Base-by-base conservation (phyloP, 1,140 invertebrate species). In the Ceratina calcarata region DNA sequence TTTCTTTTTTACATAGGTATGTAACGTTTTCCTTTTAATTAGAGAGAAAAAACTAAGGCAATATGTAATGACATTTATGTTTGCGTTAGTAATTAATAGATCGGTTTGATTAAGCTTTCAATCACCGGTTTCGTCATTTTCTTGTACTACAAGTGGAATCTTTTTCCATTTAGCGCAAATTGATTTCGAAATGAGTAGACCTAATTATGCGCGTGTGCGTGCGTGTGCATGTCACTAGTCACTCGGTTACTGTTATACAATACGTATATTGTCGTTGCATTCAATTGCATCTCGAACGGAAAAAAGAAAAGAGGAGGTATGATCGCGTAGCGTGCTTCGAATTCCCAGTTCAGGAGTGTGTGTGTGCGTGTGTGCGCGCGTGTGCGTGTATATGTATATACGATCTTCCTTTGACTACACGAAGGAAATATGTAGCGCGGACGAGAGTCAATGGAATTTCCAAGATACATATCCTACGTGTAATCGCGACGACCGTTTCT, bases 291-390 rank as follows among this genome's bases (percentile, higher is more conserved):
- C 4, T 3, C n/a, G n/a, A 20, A 45, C 37, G 37, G 37, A 45
- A 10, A 62, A 77, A 55, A 24, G n/a, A 62, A 70, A 62, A 20
- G 24, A 71, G 68, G 60, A 64, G 49, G 58, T 64, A 72, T 53
- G 67, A 37, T 24, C 18, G 60, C 32, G 15, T 32, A 70, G 24
- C 75, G 45, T 70, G 68, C 76, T 32, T 20, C 8, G n/a, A 57
- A 55, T 72, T 37, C 60, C 60, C 60, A 57, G 22, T 57, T 64
- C 13, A 71, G 51, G 27, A 57, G 69, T 55, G 49, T 37, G 8
- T 45, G 8, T 45, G 37, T 10, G 8, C 8, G 37, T 45, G 37
- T 45, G 37, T 45, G 37, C 7, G 37, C 7, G 37, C 7, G 37
- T 45, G 37, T 45, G 37, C 37, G 37, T 45, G 37, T 45, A 10